A percentile compares a stretch with the other conserved stretches of the same genome.
These are phyloP conservation scores for Neosalanx taihuensis DNA, from an alignment of 2,797 vertebrate species.

Conservation along the genomic window DNA sequence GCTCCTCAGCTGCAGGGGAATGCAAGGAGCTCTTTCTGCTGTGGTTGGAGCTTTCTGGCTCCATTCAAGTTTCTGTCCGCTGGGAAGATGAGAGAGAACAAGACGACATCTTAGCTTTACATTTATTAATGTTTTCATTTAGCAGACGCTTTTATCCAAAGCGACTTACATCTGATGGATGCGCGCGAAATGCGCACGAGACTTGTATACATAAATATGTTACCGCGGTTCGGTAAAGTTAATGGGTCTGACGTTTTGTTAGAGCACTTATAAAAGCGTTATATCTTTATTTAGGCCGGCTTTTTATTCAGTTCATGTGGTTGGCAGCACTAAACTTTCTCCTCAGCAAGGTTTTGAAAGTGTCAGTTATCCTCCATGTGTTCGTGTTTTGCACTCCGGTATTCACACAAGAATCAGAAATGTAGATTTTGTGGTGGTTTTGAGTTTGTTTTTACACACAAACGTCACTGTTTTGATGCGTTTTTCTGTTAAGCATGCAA, in stretches of 20 bases:
- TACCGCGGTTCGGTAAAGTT: background rate
- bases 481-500: background rate
- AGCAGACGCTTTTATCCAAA: too few species aligned
- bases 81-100: too few species aligned
- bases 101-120: too few species aligned
- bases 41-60: too few species aligned
- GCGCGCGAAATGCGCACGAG: background rate
- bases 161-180: background rate
- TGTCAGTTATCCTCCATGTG: too few species aligned
- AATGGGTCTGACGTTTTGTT: background rate
- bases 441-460: background rate
- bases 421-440: background rate
- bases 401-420: too few species aligned
- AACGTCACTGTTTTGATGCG: background rate
- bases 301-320: conserved; percentile 7
- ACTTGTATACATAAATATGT: background rate
- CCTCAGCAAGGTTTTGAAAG: conserved; percentile 7
- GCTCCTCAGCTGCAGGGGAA: too few species aligned
- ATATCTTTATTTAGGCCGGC: background rate
- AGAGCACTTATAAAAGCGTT: background rate
- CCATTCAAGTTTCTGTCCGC: too few species aligned
- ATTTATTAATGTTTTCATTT: too few species aligned
- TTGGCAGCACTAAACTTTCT: background rate
- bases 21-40: too few species aligned
- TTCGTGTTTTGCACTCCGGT: too few species aligned